phyloP scores from a whole-genome alignment of 2,888 invertebrate genomes.

The Temnothorax ravouxi region DNA sequence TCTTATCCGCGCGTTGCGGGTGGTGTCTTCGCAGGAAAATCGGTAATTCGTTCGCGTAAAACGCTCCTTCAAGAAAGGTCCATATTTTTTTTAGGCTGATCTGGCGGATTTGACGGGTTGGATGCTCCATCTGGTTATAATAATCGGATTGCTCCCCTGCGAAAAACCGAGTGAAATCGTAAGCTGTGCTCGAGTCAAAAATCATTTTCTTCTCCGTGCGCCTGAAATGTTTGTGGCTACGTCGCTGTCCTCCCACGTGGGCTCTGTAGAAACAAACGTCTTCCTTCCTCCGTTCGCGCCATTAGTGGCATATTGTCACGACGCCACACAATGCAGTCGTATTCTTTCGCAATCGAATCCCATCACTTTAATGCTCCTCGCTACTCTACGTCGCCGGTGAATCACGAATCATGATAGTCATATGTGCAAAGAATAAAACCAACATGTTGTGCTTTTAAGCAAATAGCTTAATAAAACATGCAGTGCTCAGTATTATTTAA shows the following conservation, averaged over 20 bases:
- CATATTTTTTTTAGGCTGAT: not conserved
- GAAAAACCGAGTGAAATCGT: not conserved
- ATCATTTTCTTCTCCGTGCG: not conserved
- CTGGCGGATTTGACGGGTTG: not conserved
- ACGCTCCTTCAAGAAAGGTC: not conserved
- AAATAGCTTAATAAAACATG: not conserved
- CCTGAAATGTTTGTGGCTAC: slow-evolving; percentile 72
- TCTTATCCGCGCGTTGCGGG: slow-evolving; percentile 74
- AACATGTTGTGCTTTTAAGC: not conserved
- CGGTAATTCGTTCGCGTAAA: slow-evolving; percentile 11
- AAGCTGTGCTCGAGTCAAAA: not conserved
- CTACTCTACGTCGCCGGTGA: slow-evolving; percentile 19
- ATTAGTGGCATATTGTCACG: slow-evolving; percentile 61
- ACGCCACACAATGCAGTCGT: slow-evolving; percentile 5
- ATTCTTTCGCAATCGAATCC: slow-evolving; percentile 45
- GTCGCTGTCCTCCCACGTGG: slow-evolving; percentile 78
- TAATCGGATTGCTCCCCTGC: not conserved
- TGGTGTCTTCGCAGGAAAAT: slow-evolving; percentile 53
- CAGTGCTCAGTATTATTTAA: not conserved
- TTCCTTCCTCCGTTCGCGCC: slow-evolving; percentile 65
- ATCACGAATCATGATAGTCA: not conserved
- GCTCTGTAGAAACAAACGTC: slow-evolving; percentile 71
- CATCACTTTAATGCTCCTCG: slow-evolving; percentile 17
- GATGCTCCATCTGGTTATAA: not conserved
- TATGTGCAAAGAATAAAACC: not conserved